phyloP scores from a whole-genome alignment of 1,140 invertebrate species.

The Bilobella aurantiaca region DNA sequence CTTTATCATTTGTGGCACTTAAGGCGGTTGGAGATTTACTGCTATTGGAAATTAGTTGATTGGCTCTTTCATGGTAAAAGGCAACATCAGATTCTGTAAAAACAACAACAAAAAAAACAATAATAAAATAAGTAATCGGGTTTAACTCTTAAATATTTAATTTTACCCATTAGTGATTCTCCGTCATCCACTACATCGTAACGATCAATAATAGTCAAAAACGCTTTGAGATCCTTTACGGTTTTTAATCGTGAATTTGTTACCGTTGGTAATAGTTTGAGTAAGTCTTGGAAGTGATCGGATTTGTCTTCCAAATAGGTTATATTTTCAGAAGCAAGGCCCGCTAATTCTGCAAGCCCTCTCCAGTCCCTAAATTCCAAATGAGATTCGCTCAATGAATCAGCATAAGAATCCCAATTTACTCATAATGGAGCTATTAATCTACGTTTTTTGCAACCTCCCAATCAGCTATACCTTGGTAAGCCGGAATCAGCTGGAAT shows the following conservation, averaged over 20 bases:
- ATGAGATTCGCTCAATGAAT: background rate
- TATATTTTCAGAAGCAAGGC: slow-evolving; percentile 39
- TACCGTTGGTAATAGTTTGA: slow-evolving; percentile 42
- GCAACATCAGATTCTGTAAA: slow-evolving; percentile 40
- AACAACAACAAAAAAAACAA: background rate
- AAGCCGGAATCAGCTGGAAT: slow-evolving; percentile 47
- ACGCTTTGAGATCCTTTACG: slow-evolving; percentile 44
- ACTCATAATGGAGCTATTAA: background rate
- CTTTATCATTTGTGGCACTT: slow-evolving; percentile 11
- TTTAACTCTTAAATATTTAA: slow-evolving; percentile 8
- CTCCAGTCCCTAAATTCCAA: slow-evolving; percentile 51
- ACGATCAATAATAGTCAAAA: slow-evolving; percentile 51
- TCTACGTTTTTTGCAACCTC: background rate
- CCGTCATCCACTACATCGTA: slow-evolving; percentile 56
- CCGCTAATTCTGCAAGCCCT: slow-evolving; percentile 50
- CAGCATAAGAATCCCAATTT: background rate
- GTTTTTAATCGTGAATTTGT: slow-evolving; percentile 39
- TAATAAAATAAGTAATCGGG: background rate
- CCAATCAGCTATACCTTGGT: slow-evolving; percentile 42
- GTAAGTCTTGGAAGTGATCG: slow-evolving; percentile 47
- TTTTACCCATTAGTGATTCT: slow-evolving; percentile 47
- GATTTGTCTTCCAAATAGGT: slow-evolving; percentile 39
- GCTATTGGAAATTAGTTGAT: slow-evolving; percentile 29
- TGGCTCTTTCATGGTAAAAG: slow-evolving; percentile 35
- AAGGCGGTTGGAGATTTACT: slow-evolving; percentile 20